Evolutionary conservation across 2,888 invertebrate genomes (phyloP), one percentile per base, ranked within the genome.

Genomic region (Octonoba sinensis): DNA sequence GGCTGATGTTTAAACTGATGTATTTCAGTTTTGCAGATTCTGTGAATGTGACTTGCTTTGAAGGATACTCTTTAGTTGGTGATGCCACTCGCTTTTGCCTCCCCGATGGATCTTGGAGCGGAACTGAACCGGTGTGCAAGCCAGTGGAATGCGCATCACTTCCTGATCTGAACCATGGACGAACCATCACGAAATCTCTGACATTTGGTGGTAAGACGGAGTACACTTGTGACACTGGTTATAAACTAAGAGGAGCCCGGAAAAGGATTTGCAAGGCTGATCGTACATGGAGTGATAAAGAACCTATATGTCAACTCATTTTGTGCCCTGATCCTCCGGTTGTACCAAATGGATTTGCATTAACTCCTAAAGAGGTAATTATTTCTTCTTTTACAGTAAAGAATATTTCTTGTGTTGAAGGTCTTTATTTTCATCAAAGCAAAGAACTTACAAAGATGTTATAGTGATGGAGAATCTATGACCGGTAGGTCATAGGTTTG

Each of bases 91-190:
- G 86, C 12, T 84, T 84, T 15, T 88, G 88, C 73, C 78, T 86
- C 18, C 87, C 86, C 20, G 85, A 84, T 20, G 87, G 86, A n/a
- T 70, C 67, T 0, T 89, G 88, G 89, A 85, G 86, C 65, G 84
- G 85, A 8, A 64, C 84, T 6, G 77, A 84, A 18, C 87, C 88
- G 4, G 51, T 77, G 0, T 89, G 89, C 85, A 82, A 83, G 16
- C 67, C 86, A 12, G 84, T 88, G 15, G 84, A 85, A n/a, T 88
- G 88, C 77, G 83, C 79, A 4, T 84, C 84, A 13, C 87, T 87
- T 3, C 84, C 85, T n/a, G 60, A 78, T 16, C 84, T 87, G 6
- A 81, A 83, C 4, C 84, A 87, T 84, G 87, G 86, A 12, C 76
- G 70, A 6, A 74, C 57, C 12, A 47, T 65, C n/a, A 24, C 22